A percentile compares a stretch with the other conserved stretches of the same genome.
These are phyloP conservation scores for Lonchura striata DNA, from an alignment of 2,113 vertebrate genomes.

Conservation along the genomic window DNA sequence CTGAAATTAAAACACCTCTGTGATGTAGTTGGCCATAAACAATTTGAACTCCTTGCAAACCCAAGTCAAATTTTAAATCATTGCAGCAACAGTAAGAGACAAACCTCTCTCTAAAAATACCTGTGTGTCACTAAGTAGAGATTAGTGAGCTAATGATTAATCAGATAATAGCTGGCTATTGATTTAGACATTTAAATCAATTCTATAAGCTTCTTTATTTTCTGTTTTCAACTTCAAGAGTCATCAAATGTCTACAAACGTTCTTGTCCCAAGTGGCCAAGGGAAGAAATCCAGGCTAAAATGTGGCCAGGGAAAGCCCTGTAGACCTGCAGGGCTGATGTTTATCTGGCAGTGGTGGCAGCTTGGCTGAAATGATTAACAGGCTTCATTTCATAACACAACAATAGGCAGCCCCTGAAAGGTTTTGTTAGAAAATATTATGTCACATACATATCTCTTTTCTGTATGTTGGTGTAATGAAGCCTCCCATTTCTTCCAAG, in stretches of 20 bases:
- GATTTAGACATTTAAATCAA: background rate
- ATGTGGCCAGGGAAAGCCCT: background rate
- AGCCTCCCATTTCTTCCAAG: background rate
- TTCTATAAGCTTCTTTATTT: background rate
- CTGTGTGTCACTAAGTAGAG: background rate
- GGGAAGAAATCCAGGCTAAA: background rate
- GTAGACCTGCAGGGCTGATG: background rate
- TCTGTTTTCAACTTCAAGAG: background rate
- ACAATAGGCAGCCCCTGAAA: background rate
- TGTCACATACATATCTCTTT: background rate
- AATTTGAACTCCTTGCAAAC: background rate
- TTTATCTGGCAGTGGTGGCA: slow-evolving; percentile 48
- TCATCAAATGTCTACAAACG: background rate
- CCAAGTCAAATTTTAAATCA: background rate
- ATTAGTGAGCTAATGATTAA: background rate
- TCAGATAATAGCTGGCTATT: background rate
- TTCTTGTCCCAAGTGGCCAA: background rate
- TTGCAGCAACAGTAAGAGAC: background rate
- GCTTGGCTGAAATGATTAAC: slow-evolving; percentile 66
- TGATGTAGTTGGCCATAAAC: background rate
- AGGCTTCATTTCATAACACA: background rate
- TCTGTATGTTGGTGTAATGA: background rate
- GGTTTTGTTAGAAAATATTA: background rate
- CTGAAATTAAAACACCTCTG: background rate
- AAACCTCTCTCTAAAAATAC: background rate